A percentile compares a stretch with the other conserved stretches of the same genome.
Evolutionary conservation across 2,113 vertebrate species (phyloP).

Genomic region (Lepisosteus oculatus): DNA sequence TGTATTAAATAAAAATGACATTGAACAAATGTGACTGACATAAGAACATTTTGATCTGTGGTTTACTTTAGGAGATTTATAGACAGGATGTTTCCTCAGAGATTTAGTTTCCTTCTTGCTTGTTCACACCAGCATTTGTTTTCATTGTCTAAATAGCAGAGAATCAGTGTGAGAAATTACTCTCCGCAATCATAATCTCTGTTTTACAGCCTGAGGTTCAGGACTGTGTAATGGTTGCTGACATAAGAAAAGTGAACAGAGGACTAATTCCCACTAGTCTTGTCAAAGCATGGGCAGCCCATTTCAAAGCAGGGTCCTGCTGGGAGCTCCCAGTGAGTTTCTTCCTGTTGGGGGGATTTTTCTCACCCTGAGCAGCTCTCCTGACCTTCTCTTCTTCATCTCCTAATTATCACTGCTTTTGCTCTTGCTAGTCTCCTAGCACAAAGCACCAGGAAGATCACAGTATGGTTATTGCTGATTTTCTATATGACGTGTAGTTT

Average conservation of each 20-base stretch:
- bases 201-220: not conserved
- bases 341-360: slow-evolving; percentile 30
- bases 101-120: not conserved
- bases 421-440: no score
- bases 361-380: slow-evolving; percentile 15
- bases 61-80: not conserved
- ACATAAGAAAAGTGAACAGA: no score
- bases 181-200: not conserved
- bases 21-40: no score
- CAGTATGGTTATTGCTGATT: no score
- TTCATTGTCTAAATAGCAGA: slow-evolving; percentile 6
- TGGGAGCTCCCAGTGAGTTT: slow-evolving; percentile 27
- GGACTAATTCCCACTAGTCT: no score
- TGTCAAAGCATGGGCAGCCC: not conserved
- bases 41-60: no score
- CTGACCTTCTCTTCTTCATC: not conserved
- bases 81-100: slow-evolving; percentile 4
- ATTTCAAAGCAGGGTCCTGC: slow-evolving; percentile 41
- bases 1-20: no score
- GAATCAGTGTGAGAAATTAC: not conserved
- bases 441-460: no score
- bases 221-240: no score
- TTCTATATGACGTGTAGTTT: no score
- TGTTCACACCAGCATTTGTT: slow-evolving; percentile 3
- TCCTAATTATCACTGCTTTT: slow-evolving; percentile 20